A percentile compares a stretch with the other conserved stretches of the same genome.
phyloP scores from a whole-genome alignment of 1,140 invertebrate species.

The Harlomillsia oculata region DNA sequence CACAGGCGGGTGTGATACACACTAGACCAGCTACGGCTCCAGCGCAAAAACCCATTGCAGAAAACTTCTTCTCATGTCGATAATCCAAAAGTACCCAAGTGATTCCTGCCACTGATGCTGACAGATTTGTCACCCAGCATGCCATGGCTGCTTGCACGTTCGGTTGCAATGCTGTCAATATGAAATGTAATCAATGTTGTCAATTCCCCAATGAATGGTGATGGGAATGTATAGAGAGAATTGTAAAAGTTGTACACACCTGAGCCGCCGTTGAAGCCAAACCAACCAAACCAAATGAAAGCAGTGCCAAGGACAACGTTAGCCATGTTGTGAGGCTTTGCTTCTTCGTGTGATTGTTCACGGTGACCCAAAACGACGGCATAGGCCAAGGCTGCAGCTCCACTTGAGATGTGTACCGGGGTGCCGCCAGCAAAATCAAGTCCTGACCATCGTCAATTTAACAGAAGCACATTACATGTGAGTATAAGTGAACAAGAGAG shows the following conservation, averaged over 20 bases:
- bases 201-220: no score
- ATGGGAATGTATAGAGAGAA: no score
- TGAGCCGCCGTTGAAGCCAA: constrained; percentile 31
- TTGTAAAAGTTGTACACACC: not conserved
- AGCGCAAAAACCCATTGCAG: constrained; percentile 30
- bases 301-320: constrained; percentile 34
- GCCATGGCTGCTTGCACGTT: constrained; percentile 27
- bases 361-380: constrained; percentile 31
- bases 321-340: constrained; percentile 34
- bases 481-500: no score
- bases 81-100: constrained; percentile 33
- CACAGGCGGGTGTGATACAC: constrained; percentile 31
- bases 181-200: not conserved
- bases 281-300: constrained; percentile 33
- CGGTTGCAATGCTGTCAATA: not conserved
- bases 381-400: constrained; percentile 31
- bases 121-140: constrained; percentile 24
- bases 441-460: no score
- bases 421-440: constrained; percentile 35
- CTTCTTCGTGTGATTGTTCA: constrained; percentile 11
- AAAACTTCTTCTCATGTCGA: constrained; percentile 30
- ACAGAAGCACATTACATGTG: no score
- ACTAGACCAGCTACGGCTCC: constrained; percentile 30
- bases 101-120: constrained; percentile 31
- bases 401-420: constrained; percentile 21